A percentile compares a stretch with the other conserved stretches of the same genome.
These are phyloP conservation scores for Nilaparvata lugens DNA, from an alignment of 1,140 invertebrate species.

Conservation along the genomic window DNA sequence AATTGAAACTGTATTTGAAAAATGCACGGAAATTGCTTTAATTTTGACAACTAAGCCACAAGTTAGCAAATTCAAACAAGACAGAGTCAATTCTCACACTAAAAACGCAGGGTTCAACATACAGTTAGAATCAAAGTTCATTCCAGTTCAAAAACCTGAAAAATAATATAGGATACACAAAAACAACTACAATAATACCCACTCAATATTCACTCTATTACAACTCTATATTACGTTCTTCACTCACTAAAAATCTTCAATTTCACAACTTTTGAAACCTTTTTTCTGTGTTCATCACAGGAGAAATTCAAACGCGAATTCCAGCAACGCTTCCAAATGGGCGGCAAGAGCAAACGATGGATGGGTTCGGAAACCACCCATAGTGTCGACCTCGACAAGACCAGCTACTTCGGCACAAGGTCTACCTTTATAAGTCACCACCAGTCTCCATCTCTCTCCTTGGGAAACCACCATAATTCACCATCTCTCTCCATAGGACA, in stretches of 20 bases:
- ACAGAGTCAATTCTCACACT: no score
- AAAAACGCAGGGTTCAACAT: no score
- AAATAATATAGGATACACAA: no score
- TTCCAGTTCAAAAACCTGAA: no score
- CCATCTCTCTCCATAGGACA: not conserved
- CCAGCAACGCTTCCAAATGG: constrained; percentile 48
- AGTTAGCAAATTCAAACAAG: no score
- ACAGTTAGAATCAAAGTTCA: no score
- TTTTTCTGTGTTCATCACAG: constrained; percentile 32
- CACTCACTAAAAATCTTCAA: not conserved
- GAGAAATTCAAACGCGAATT: constrained; percentile 65
- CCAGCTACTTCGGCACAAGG: constrained; percentile 9
- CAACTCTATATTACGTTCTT: no score
- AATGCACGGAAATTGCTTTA: no score
- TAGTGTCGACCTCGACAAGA: constrained; percentile 32
- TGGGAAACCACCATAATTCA: not conserved
- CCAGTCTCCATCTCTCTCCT: constrained; percentile 12
- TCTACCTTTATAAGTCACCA: constrained; percentile 15
- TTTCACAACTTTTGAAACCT: not conserved
- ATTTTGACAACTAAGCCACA: no score
- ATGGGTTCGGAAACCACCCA: constrained; percentile 32
- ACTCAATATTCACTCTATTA: no score
- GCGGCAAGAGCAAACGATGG: constrained; percentile 32
- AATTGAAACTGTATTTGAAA: no score
- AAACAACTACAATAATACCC: no score